These are phyloP conservation scores for Heterodera filipjevi DNA, from an alignment of 2,888 invertebrate species.

Conservation along the genomic window DNA sequence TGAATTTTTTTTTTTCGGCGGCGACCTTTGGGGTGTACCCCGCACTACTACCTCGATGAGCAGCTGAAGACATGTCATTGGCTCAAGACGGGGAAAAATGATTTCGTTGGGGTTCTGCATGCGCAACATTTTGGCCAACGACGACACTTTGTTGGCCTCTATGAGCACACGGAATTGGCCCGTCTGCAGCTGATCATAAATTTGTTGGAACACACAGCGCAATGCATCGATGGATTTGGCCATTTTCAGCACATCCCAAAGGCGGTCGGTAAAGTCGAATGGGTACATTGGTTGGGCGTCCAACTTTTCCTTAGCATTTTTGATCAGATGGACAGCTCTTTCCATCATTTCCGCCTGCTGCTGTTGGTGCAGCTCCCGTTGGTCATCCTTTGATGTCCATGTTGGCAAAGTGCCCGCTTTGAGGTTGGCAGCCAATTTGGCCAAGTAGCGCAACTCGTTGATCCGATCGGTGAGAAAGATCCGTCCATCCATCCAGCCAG, in stretches of 20 bases:
- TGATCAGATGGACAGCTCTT: conserved; percentile 29
- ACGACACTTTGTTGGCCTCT: conserved; percentile 29
- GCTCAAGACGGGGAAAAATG: conserved; percentile 35
- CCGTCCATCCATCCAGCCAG: conserved; percentile 41
- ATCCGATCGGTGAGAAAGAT: conserved; percentile 32
- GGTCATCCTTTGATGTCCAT: neutral
- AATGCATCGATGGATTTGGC: conserved; percentile 28
- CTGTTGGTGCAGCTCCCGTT: neutral
- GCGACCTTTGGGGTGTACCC: too few species aligned
- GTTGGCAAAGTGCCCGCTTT: conserved; percentile 33
- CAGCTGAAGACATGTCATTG: conserved; percentile 35
- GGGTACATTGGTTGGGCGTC: conserved; percentile 32
- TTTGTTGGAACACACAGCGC: conserved; percentile 23
- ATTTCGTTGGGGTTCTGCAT: conserved; percentile 32
- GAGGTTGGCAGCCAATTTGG: conserved; percentile 25
- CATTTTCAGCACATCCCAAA: conserved; percentile 35
- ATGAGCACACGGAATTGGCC: conserved; percentile 36
- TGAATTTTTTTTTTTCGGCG: too few species aligned
- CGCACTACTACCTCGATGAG: neutral
- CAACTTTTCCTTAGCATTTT: conserved; percentile 12
- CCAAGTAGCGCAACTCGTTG: conserved; percentile 32
- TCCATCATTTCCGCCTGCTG: conserved; percentile 17
- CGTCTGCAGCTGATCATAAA: conserved; percentile 27
- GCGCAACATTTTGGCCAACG: conserved; percentile 39
- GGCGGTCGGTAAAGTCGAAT: conserved; percentile 38